Evolutionary conservation across 2,113 vertebrate species (phyloP).

Genomic region (Ctenomys sociabilis): DNA sequence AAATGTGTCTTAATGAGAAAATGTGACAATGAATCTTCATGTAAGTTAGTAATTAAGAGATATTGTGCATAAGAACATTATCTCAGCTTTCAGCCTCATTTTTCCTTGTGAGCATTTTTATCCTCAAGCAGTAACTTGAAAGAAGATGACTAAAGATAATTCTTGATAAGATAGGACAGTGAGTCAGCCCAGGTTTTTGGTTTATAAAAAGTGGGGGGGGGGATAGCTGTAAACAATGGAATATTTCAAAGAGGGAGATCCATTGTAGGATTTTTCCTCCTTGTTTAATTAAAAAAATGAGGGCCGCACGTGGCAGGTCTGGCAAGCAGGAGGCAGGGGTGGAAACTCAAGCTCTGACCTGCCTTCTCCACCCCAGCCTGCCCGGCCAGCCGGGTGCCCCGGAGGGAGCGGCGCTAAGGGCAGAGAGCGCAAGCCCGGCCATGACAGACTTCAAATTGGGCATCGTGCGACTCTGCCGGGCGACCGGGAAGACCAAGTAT

Average conservation of each 20-base stretch:
- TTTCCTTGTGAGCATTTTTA: conserved; percentile 48
- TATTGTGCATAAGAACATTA: conserved; percentile 46
- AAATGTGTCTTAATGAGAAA: conserved; percentile 57
- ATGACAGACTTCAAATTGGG: no score
- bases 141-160: conserved; percentile 42
- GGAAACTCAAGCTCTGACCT: no score
- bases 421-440: no score
- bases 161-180: background rate
- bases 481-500: no score
- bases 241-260: background rate
- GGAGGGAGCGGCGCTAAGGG: no score
- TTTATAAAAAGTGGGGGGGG: background rate
- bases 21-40: conserved; percentile 60
- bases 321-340: no score
- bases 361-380: no score
- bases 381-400: no score
- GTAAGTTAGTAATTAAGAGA: conserved; percentile 67
- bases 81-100: conserved; percentile 42
- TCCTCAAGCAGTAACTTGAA: conserved; percentile 53
- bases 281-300: conserved; percentile 2
- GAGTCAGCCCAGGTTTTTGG: background rate
- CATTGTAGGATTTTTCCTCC: background rate
- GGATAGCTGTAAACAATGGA: background rate
- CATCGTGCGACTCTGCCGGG: no score
- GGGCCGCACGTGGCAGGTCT: background rate